Percentiles rank a stretch among this genome's conserved stretches.
Conservation (phyloP, 1,140 invertebrate species). For the Lutraria rhynchaena region DNA sequence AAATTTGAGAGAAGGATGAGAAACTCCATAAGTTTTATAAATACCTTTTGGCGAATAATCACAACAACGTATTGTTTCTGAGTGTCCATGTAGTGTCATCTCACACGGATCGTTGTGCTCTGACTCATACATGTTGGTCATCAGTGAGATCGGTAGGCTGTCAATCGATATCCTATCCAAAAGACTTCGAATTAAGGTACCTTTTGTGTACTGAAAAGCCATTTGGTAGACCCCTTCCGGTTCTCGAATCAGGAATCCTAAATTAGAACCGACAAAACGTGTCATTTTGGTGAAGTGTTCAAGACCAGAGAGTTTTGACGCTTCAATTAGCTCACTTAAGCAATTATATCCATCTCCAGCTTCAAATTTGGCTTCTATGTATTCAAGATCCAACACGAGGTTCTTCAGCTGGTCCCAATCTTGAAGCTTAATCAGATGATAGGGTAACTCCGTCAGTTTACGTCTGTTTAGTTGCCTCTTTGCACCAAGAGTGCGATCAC, state of each 20-base stretch:
- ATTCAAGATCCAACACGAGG: conserved; percentile 24
- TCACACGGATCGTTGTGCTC: conserved; percentile 46
- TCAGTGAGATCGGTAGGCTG: conserved; percentile 5
- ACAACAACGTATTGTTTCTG: conserved; percentile 42
- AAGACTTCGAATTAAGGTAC: conserved; percentile 4
- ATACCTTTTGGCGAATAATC: conserved; percentile 45
- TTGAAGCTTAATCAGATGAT: conserved; percentile 40
- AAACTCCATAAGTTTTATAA: too few species aligned
- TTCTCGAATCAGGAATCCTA: conserved; percentile 41
- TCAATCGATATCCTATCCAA: background rate
- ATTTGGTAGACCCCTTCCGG: conserved; percentile 40
- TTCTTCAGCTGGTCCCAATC: conserved; percentile 46
- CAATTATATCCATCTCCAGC: conserved; percentile 48
- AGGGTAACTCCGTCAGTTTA: conserved; percentile 45
- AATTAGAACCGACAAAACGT: conserved; percentile 44
- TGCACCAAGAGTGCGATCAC: background rate
- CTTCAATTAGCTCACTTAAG: conserved; percentile 52
- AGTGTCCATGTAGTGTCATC: conserved; percentile 47
- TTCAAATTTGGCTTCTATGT: conserved; percentile 57
- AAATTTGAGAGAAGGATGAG: too few species aligned
- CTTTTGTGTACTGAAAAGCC: conserved; percentile 31
- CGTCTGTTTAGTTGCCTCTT: conserved; percentile 37
- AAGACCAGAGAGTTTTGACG: conserved; percentile 12
- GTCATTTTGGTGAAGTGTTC: conserved; percentile 37
- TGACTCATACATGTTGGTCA: conserved; percentile 33